phyloP scores from a whole-genome alignment of 2,113 vertebrate species.

The Turdus rufiventris region DNA sequence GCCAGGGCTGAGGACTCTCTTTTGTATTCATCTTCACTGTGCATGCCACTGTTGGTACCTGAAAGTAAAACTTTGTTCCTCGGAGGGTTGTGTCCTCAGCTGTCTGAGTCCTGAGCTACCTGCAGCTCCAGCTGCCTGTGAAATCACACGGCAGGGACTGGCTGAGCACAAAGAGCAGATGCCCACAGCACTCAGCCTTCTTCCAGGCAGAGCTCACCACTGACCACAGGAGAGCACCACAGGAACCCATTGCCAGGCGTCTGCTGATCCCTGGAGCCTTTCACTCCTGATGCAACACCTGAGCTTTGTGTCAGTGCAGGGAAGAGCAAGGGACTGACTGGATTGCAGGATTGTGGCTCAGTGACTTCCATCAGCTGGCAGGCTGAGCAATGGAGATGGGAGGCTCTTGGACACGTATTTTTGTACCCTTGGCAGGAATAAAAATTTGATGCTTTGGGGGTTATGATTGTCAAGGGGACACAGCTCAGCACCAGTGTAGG shows the following conservation, averaged over 20 bases:
- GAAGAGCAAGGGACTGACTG: background rate
- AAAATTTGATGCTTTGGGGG: background rate
- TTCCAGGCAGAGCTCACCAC: background rate
- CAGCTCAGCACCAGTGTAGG: background rate
- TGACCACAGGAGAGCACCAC: background rate
- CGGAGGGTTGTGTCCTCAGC: background rate
- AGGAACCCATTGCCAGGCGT: rapidly evolving
- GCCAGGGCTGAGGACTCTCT: background rate
- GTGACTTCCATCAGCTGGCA: background rate
- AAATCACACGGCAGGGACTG: background rate
- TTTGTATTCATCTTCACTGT: background rate
- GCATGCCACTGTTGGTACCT: background rate
- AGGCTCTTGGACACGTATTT: background rate
- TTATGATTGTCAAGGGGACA: background rate
- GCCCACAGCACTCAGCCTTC: background rate
- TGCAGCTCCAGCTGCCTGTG: background rate
- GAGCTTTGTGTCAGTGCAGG: background rate
- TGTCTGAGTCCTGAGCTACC: background rate
- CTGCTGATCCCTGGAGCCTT: background rate
- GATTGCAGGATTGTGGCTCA: background rate
- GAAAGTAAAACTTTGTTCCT: background rate
- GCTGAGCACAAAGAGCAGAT: background rate
- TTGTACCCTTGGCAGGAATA: background rate
- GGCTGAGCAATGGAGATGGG: background rate
- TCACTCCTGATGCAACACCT: background rate